These are phyloP conservation scores for Corvus cornix DNA, from an alignment of 2,113 vertebrate genomes.

Conservation along the genomic window DNA sequence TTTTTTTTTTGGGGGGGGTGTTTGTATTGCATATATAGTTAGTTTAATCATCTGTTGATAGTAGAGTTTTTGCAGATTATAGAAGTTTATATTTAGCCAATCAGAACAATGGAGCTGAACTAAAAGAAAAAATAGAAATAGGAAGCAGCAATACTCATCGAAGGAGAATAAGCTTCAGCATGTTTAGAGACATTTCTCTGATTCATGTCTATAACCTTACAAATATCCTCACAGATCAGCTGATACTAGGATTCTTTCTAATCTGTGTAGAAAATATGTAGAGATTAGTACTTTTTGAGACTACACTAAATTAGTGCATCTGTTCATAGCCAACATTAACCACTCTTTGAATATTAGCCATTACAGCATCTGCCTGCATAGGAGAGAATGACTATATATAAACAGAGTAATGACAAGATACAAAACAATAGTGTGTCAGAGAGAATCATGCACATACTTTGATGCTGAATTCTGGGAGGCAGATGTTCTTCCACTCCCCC, in stretches of 20 bases:
- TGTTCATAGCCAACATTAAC: background rate
- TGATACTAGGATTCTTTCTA: background rate
- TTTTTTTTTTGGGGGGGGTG: background rate
- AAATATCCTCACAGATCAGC: background rate
- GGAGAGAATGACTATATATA: background rate
- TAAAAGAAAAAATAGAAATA: background rate
- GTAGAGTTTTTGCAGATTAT: background rate
- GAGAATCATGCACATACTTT: constrained; percentile 16
- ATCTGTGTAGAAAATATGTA: background rate
- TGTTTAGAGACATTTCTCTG: background rate
- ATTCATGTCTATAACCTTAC: background rate
- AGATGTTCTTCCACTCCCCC: constrained; percentile 8
- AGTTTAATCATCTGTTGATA: background rate
- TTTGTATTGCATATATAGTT: background rate
- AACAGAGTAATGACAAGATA: constrained; percentile 11
- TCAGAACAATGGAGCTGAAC: background rate
- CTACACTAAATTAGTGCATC: background rate
- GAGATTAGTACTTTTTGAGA: background rate
- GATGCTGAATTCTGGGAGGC: constrained; percentile 37
- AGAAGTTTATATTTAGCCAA: background rate
- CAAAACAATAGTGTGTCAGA: constrained; percentile 33
- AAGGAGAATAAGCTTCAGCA: background rate
- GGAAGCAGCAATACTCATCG: background rate
- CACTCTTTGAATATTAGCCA: background rate
- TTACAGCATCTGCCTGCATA: background rate